Conservation (phyloP, 1,140 invertebrate species). For the Eciton burchellii region DNA sequence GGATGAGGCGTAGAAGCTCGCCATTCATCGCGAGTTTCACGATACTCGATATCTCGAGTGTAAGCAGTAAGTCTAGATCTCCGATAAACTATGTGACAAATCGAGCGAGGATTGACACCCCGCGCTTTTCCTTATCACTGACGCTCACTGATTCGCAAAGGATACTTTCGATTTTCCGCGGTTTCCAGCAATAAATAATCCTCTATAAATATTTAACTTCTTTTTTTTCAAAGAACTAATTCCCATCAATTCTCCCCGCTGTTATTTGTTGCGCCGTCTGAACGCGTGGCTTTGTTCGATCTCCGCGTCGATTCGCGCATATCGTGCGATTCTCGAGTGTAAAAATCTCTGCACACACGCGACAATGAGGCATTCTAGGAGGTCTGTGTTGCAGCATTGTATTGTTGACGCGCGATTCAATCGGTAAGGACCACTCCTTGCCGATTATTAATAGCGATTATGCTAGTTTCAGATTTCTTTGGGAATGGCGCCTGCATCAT, state of each 20-base stretch:
- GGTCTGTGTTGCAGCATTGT: not conserved
- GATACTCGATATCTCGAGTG: not conserved
- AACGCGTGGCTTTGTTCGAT: not conserved
- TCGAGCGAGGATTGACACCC: not conserved
- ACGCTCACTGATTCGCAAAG: conserved; percentile 4
- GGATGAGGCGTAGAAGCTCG: not conserved
- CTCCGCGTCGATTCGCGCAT: conserved; percentile 26
- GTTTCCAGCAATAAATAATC: not conserved
- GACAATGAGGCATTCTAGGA: conserved; percentile 27
- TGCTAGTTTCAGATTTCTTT: not conserved
- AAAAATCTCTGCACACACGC: conserved; percentile 30
- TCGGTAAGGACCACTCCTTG: conserved; percentile 9
- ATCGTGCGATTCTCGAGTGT: conserved; percentile 24
- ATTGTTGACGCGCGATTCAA: conserved; percentile 14
- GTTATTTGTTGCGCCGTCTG: not conserved
- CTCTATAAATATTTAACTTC: not conserved
- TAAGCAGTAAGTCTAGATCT: not conserved
- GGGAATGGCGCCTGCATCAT: not conserved
- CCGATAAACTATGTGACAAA: not conserved
- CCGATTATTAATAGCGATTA: conserved; percentile 49
- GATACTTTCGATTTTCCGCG: not conserved
- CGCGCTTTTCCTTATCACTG: not conserved
- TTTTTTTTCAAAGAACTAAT: not conserved
- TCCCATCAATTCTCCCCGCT: too few species aligned
- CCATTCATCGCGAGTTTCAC: not conserved